Evolutionary conservation across 2,888 invertebrate species (phyloP), one percentile per base, ranked within the genome.

Genomic region (Papilio elwesi): DNA sequence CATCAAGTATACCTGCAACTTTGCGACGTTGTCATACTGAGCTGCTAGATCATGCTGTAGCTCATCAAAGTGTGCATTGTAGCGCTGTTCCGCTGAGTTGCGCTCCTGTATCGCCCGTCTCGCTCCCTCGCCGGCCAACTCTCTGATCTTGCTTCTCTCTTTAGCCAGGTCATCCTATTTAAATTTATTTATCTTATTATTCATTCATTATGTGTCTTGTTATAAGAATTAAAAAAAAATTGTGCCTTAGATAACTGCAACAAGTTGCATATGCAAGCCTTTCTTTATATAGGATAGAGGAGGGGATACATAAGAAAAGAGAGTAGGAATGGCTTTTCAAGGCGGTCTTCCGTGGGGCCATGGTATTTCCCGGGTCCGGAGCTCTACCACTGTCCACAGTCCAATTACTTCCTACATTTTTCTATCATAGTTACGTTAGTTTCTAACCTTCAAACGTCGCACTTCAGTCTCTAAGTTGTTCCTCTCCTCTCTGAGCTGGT

Each of bases 11-110:
- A 94, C 94, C 89, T 96, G 96, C 43, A 97, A 84, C 81, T 97
- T 97, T 65, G 96, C 95, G 0, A 96, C 96, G 55, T 96, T 95
- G 81, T 98, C 97, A 95, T 97, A 97, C 84, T 97, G 97, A 0
- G 95, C 95, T 0, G 96, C 96, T 38, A 97, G 91, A 80, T 98
- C 97, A 8, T 96, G 95, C 36, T 96, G 96, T 62, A 97, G 90
- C 79, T 97, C 97, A 83, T 98, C 97, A 74, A 97, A 96, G 82
- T 96, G 96, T 76, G 96, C 96, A 74, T 95, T 95, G 86, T 97
- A 97, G 0, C 97, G 94, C 63, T 96, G 94, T 82, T 97, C 96
- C 0, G 96, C 95, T 52, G 96, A 96, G 76, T 96, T 95, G 48
- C 97, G 93, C 86, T 97, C 97, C 69, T 96, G 96, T 11, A 96